phyloP scores from a whole-genome alignment of 2,888 invertebrate genomes.

The Cremastinae sp. region DNA sequence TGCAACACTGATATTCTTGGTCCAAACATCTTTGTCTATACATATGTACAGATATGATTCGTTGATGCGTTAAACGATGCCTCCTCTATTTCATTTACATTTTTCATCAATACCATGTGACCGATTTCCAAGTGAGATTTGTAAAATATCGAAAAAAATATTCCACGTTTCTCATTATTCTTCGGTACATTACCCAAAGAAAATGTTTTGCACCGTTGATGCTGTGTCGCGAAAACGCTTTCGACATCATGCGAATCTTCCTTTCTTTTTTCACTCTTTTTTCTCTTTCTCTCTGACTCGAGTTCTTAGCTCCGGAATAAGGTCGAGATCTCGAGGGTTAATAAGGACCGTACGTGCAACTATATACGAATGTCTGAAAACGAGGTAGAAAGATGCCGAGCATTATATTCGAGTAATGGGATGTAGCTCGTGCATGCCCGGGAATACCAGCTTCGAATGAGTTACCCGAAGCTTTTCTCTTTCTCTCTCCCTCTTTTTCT shows the following conservation, averaged over 20 bases:
- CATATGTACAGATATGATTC: too few relatives aligned
- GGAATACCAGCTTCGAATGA: constrained; percentile 3
- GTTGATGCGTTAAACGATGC: too few relatives aligned
- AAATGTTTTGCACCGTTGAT: background rate
- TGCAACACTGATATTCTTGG: too few relatives aligned
- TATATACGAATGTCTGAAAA: constrained; percentile 30
- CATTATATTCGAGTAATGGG: constrained; percentile 23
- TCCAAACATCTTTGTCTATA: too few relatives aligned
- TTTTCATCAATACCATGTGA: too few relatives aligned
- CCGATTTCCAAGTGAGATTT: too few relatives aligned
- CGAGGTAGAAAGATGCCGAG: constrained; percentile 33
- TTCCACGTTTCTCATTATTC: constrained; percentile 3
- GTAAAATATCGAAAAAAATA: too few relatives aligned
- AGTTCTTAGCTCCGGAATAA: constrained; percentile 40
- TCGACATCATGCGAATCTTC: background rate
- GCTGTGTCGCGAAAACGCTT: background rate
- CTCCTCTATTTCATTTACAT: too few relatives aligned
- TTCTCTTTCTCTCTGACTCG: background rate
- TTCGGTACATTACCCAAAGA: background rate
- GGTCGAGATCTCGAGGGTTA: constrained; percentile 57
- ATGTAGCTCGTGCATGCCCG: constrained; percentile 4
- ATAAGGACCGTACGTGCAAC: constrained; percentile 50
- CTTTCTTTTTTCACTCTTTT: background rate
- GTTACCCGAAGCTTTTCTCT: constrained; percentile 15
- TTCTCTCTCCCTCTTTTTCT: background rate